Base-by-base conservation (phyloP, 2,888 invertebrate genomes). In the Mythimna loreyi region DNA sequence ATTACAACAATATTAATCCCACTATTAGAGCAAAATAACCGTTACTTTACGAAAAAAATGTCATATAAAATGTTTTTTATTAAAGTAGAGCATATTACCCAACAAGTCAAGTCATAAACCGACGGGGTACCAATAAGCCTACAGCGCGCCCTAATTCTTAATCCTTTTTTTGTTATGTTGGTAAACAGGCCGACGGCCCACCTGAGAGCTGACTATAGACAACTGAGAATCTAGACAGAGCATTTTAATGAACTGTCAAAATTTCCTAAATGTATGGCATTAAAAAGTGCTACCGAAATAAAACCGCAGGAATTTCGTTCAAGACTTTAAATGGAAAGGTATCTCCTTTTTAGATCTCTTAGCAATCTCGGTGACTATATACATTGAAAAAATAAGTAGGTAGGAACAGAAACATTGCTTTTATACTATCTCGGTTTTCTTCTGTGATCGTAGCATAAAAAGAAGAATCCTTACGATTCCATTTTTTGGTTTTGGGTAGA, bases 71-170 rank as follows among this genome's bases (percentile, higher is more conserved):
- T 21, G 23, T 7, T 2, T 19, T 33, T 16, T 1, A 3, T 0
- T 36, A 1, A 68, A 60, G 77, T 73, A 69, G 73, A 73, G 77
- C 70, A 73, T 73, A 61, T 52, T 76, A 47, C 45, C 56, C 9
- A 11, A 11, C 57, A 0, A 11, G 19, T 3, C 3, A 23, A 19
- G 55, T 25, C 65, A 23, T 28, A 11, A 66, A 66, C 68, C 73
- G 73, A 47, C 73, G 73, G 77, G 55, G 21, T 52, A 47, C 23
- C 60, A 77, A 77, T 76, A 69, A 70, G 77, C 73, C 73, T 73
- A 76, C 11, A 67, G 19, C 16, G 28, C 8, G 50, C 52, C 28
- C 45, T 52, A 30, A 30, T 53, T 58, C 21, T 8, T 25, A 2
- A 3, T 74, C 9, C 16, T 72, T 36, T 61, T 69, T 71, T 65